Evolutionary conservation across 1,140 invertebrate species (phyloP).

Genomic region (Mercenaria mercenaria): DNA sequence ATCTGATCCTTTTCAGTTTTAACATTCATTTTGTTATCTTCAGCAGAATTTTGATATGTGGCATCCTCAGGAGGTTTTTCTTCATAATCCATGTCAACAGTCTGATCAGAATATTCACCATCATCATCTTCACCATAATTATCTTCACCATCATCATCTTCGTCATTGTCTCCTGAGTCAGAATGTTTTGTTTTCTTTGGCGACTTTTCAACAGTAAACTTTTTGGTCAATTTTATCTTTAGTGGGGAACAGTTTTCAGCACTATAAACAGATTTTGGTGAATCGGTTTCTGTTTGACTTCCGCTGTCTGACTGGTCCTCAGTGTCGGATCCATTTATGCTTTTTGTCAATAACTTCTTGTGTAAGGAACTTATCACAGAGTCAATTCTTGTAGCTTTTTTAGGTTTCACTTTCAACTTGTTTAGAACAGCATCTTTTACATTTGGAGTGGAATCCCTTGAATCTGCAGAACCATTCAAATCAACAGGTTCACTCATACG

Average conservation of each 20-base stretch:
- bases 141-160: not conserved
- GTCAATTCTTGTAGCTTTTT: constrained; percentile 35
- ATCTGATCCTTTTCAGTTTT: not conserved
- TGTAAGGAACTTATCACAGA: constrained; percentile 55
- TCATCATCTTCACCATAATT: not conserved
- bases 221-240: constrained; percentile 59
- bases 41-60: not conserved
- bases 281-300: constrained; percentile 37
- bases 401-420: not conserved
- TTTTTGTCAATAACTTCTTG: constrained; percentile 47
- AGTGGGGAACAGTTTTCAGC: constrained; percentile 49
- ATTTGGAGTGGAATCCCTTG: not conserved
- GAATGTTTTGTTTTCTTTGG: not conserved
- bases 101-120: constrained; percentile 45
- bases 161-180: not conserved
- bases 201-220: constrained; percentile 10
- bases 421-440: not conserved
- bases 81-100: constrained; percentile 57
- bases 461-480: not conserved
- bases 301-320: constrained; percentile 27
- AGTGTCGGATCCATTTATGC: constrained; percentile 25
- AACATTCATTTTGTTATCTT: not conserved
- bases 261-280: constrained; percentile 41
- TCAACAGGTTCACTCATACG: not conserved
- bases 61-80: not conserved